Percentiles rank a stretch among this genome's conserved stretches.
Conservation (phyloP, 37 sponge, comb jelly and placozoan species). For the Theonella swinhoei region DNA sequence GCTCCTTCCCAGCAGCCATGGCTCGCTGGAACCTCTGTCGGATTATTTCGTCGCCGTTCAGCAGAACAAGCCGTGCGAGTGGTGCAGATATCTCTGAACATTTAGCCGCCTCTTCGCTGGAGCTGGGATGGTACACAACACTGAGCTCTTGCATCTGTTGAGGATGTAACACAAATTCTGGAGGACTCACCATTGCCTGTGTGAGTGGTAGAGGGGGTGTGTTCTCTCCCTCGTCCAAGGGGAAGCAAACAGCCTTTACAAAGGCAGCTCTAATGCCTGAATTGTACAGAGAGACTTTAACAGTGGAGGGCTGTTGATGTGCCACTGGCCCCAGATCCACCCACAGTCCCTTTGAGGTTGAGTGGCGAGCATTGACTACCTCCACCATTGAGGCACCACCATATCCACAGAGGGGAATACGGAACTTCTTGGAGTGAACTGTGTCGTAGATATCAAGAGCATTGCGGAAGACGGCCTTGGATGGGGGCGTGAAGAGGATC, state of each 20-base stretch:
- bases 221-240: constrained; percentile 6
- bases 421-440: constrained; percentile 47
- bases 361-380: constrained; percentile 6
- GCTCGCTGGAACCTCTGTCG: constrained; percentile 5
- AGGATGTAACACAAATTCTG: constrained; percentile 44
- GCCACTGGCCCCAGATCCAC: constrained; percentile 48
- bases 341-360: not conserved
- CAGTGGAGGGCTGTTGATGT: not conserved
- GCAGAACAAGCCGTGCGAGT: constrained; percentile 33
- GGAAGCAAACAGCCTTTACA: constrained; percentile 35
- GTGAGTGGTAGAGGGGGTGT: constrained; percentile 19
- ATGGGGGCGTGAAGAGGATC: constrained; percentile 32
- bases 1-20: not conserved
- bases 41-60: constrained; percentile 41
- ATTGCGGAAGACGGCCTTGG: constrained; percentile 23
- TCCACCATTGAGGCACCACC: constrained; percentile 53
- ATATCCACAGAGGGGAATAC: constrained; percentile 68
- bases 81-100: not conserved
- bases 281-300: constrained; percentile 47
- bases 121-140: not conserved
- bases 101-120: constrained; percentile 4
- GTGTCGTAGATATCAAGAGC: constrained; percentile 42
- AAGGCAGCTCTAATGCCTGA: constrained; percentile 60
- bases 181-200: constrained; percentile 25
- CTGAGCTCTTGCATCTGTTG: constrained; percentile 4